phyloP scores from a whole-genome alignment of 1,140 invertebrate species.

The Oncopeltus fasciatus region DNA sequence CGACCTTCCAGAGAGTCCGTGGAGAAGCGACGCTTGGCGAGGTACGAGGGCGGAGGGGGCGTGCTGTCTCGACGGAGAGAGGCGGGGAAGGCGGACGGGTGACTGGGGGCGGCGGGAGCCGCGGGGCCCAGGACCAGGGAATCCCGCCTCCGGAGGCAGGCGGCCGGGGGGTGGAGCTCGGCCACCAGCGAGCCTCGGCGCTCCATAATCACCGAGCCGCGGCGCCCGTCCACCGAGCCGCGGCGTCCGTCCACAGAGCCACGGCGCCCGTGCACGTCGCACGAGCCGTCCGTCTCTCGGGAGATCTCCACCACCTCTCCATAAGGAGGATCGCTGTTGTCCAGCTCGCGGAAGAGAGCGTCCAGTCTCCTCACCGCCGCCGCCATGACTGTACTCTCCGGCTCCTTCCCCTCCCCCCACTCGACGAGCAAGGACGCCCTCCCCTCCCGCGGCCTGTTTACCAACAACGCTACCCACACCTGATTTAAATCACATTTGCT shows the following conservation, averaged over 20 bases:
- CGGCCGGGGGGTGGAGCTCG: constrained; percentile 20
- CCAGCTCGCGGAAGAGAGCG: constrained; percentile 44
- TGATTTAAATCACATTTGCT: too few species aligned
- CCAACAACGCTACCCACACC: too few species aligned
- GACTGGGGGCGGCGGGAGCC: constrained; percentile 24
- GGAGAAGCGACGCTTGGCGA: constrained; percentile 41
- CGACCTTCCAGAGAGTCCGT: constrained; percentile 55
- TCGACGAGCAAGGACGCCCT: not conserved
- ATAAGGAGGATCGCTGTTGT: not conserved
- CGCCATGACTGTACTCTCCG: constrained; percentile 28
- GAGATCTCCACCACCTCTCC: constrained; percentile 19
- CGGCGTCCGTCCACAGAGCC: constrained; percentile 48
- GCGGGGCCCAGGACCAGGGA: constrained; percentile 30
- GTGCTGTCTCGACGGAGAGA: constrained; percentile 40
- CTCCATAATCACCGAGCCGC: constrained; percentile 26
- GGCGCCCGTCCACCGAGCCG: constrained; percentile 37
- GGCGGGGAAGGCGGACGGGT: constrained; percentile 50
- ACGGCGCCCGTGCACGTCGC: constrained; percentile 50
- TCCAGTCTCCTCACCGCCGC: constrained; percentile 52
- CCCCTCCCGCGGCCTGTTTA: too few species aligned
- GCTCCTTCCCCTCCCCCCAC: not conserved
- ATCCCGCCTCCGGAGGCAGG: constrained; percentile 34
- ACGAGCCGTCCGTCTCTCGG: constrained; percentile 34
- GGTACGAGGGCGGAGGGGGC: constrained; percentile 25
- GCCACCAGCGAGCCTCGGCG: constrained; percentile 22